Percentiles rank a stretch among this genome's conserved stretches.
Conservation (phyloP, 1,140 invertebrate genomes). For the Diuraphis noxia region DNA sequence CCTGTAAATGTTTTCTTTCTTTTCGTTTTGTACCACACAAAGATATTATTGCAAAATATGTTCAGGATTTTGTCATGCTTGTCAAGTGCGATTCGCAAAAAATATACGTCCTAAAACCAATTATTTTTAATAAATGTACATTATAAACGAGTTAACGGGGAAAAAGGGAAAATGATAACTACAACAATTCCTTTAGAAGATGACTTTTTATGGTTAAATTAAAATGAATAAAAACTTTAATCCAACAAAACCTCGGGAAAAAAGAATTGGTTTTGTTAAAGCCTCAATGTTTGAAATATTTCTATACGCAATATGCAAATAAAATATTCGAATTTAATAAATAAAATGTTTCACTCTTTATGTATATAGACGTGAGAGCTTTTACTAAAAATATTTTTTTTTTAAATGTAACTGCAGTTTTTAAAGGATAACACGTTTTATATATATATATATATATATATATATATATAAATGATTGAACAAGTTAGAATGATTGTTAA, state of each 20-base stretch:
- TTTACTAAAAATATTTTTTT: neutral
- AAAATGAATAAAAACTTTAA: neutral
- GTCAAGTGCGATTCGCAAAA: neutral
- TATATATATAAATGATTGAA: too few relatives aligned
- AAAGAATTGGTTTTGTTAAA: neutral
- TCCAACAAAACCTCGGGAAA: neutral
- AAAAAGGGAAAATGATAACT: neutral
- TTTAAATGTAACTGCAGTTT: neutral
- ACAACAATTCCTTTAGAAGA: neutral
- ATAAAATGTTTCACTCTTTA: neutral
- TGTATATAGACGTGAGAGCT: neutral
- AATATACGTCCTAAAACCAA: neutral
- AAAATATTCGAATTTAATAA: neutral
- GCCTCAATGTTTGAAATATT: neutral
- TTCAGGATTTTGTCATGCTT: neutral
- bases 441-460: too few relatives aligned
- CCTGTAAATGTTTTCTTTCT: too few relatives aligned
- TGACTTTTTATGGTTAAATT: neutral
- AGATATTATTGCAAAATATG: neutral
- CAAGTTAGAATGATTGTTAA: too few relatives aligned
- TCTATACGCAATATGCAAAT: neutral
- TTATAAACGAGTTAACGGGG: neutral
- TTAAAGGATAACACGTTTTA: neutral
- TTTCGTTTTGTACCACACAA: too few relatives aligned
- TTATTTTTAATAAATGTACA: constrained; percentile 4